phyloP scores from a whole-genome alignment of 2,888 invertebrate species.

The Netelia melanura region DNA sequence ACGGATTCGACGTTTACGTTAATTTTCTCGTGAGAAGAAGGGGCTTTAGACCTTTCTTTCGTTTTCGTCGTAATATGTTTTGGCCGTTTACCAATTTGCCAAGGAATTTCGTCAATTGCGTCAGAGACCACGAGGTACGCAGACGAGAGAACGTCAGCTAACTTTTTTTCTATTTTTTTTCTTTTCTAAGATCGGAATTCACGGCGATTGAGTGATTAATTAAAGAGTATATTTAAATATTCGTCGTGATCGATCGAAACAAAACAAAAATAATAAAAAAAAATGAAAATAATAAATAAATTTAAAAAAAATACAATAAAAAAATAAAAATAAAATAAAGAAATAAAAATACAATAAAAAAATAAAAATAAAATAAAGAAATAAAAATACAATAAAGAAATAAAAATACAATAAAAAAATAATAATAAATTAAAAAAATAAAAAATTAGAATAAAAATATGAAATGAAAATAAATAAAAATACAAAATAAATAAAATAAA shows the following conservation, averaged over 20 bases:
- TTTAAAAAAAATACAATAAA: neutral
- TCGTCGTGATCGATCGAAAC: neutral
- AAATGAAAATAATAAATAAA: neutral
- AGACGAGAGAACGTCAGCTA: constrained; percentile 37
- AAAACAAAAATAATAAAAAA: neutral
- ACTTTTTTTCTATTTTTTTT: constrained; percentile 4
- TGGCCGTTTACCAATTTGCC: constrained; percentile 74
- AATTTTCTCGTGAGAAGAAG: neutral
- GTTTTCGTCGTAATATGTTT: constrained; percentile 73
- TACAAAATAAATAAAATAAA: too few species aligned
- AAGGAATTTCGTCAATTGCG: constrained; percentile 74
- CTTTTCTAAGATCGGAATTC: neutral
- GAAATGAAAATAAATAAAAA: too few species aligned
- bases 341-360: neutral
- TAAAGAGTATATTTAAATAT: constrained; percentile 31
- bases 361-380: too few species aligned
- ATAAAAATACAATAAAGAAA: too few species aligned
- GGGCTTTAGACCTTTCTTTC: neutral
- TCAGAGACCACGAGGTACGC: constrained; percentile 70
- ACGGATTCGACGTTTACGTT: too few species aligned
- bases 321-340: neutral
- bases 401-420: neutral
- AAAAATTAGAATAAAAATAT: neutral
- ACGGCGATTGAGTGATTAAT: neutral
- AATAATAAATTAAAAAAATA: neutral